Evolutionary conservation across 64 coral and sea anemone genomes (phyloP), one percentile per base, ranked within the genome.

Genomic region (Stichodactyla helianthus): DNA sequence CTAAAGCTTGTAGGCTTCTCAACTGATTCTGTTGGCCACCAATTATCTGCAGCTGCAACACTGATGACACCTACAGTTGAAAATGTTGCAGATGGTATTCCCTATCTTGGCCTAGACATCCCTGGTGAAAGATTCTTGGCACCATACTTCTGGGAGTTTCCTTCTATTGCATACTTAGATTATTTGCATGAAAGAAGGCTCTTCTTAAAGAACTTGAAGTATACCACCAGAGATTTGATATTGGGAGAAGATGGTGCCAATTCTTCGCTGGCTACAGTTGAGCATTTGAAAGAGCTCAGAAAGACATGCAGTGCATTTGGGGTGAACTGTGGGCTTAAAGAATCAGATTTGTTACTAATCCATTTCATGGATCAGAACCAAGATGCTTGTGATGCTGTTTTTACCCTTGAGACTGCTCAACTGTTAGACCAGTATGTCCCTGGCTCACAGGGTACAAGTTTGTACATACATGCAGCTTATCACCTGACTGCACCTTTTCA

Each of bases 61-160:
- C 17, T 90, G 7, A 90, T 90, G 88, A 85, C 67, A 8, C 88
- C 88, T 84, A 85, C 82, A 20, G 4, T 7, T 22, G 65, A 11
- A n/a, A 54, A 68, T 44, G 68, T 90, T 23, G 54, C 17, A 20
- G 44, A 54, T 80, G 55, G 74, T 0, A 80, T 91, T 23, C 14
- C 55, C 20, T 82, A 79, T 35, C 19, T 91, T 2, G 84, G 8
- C 1, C 58, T 91, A 12, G 53, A 58, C 27, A 62, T 80, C 53
- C 54, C 67, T n/a, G 83, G 79, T 55, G 84, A 91, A 20, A 55
- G n/a, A 7, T 91, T 70, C 85, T 14, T 91, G 85, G 83, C 89
- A 15, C 83, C 89, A 52, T 91, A 91, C 74, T 91, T 86, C 53
- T 91, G 89, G 89, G 20, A 25, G 44, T 82, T 86, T 8, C 82